Evolutionary conservation across 2,113 vertebrate species (phyloP).

Genomic region (Labeo catla): DNA sequence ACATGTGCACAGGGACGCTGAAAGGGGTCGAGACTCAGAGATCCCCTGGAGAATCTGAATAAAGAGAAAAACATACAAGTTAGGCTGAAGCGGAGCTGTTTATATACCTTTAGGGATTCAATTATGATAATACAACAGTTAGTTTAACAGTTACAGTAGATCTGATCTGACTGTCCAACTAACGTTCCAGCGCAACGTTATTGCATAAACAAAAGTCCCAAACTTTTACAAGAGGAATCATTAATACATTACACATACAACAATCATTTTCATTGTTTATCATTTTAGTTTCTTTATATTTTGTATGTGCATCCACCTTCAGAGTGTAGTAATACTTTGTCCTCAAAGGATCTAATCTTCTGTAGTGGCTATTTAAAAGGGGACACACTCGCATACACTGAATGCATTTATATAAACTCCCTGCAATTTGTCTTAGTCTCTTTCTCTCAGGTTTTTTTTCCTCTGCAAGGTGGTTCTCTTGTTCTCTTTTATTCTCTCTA

Average conservation of each 20-base stretch:
- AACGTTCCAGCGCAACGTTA: background rate
- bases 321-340: background rate
- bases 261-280: slow-evolving; percentile 1
- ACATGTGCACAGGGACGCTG: background rate
- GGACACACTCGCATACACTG: background rate
- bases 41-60: background rate
- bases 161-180: background rate
- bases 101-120: background rate
- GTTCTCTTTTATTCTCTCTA: slow-evolving; percentile 28
- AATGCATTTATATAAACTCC: slow-evolving; percentile 27
- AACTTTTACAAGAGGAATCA: background rate
- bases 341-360: background rate
- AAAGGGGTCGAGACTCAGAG: background rate
- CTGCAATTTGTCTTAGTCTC: slow-evolving; percentile 37
- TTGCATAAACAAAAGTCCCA: background rate
- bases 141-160: background rate
- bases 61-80: background rate
- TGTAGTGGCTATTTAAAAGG: slow-evolving; percentile 6
- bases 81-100: background rate
- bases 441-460: background rate
- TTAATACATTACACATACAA: background rate
- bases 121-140: background rate
- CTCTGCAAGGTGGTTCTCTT: slow-evolving; percentile 24
- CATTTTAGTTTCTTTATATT: background rate
- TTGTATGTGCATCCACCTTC: background rate